Evolutionary conservation across 2,113 vertebrate genomes (phyloP), one percentile per base, ranked within the genome.

Genomic region (Macrotus californicus): DNA sequence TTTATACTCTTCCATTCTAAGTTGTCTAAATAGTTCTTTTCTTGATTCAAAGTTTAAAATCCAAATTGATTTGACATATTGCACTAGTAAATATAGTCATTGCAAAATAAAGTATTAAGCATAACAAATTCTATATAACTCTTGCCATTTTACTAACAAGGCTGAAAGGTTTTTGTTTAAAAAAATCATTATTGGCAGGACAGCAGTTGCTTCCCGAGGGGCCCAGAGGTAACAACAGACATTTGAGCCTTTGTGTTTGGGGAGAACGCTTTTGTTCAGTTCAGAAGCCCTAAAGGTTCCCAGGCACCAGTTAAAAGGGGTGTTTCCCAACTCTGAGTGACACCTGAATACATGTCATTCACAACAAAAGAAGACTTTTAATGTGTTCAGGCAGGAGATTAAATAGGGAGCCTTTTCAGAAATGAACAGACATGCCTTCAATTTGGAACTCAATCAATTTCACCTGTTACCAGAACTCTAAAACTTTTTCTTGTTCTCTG

Each of bases 331-430:
- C 9, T 69, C 39, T 69, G 87, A 95, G 54, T 94, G 94, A 75
- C 88, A 96, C 88, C 66, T 95, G 81, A 92, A 96, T 94, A 26
- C 76, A 59, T 85, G 91, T 77, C 91, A 96, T 81, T 90, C 52
- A 61, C n/a, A 72, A 87, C 85, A 92, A 94, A 95, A 87, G 83
- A 56, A 89, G 84, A 52, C 11, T 64, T 87, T 83, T 66, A 94
- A 0, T 87, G 93, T 70, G 41, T 70, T 91, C 48, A 56, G 43
- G 54, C 18, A 79, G 36, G 70, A 80, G 46, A 92, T 85, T 92
- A 77, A 83, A 91, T 89, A 91, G 82, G 85, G 29, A 46, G 70
- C 12, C 83, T 87, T 96, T 95, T 97, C 64, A 94, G 73, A 93
- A 93, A 50, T 31, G 31, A 94, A 93, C 75, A 70, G 69, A 89